Evolutionary conservation across 2,797 vertebrate species (phyloP).

Genomic region (Acipenser ruthenus): DNA sequence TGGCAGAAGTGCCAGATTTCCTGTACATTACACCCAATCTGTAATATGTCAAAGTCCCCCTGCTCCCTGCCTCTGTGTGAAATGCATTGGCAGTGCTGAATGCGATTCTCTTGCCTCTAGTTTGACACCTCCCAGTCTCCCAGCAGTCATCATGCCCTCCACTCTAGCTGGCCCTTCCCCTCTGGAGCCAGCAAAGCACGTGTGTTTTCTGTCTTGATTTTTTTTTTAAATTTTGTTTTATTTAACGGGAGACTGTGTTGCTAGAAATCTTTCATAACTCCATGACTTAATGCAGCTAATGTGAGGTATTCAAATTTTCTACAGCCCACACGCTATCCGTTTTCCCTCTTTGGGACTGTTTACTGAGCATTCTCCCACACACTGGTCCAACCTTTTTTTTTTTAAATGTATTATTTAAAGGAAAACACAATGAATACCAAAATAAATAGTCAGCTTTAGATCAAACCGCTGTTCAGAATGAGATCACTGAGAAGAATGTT

Average conservation of each 20-base stretch:
- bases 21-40: conserved; percentile 62
- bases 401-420: conserved; percentile 67
- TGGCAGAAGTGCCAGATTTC: conserved; percentile 66
- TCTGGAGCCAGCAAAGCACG: neutral
- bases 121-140: neutral
- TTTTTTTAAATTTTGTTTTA: too few species aligned
- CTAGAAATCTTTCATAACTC: conserved; percentile 26
- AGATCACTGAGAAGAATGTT: conserved; percentile 48
- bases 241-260: too few species aligned
- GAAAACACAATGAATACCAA: conserved; percentile 53
- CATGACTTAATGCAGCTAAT: conserved; percentile 17
- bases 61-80: conserved; percentile 31
- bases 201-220: too few species aligned
- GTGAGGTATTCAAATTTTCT: conserved; percentile 32
- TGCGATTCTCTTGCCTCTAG: neutral
- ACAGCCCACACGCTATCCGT: conserved; percentile 54
- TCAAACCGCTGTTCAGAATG: conserved; percentile 44
- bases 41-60: conserved; percentile 57
- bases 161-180: neutral
- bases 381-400: conserved; percentile 65
- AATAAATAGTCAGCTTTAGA: conserved; percentile 58
- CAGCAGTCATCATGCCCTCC: neutral
- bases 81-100: neutral
- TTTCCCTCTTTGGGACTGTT: conserved; percentile 56
- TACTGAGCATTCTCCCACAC: conserved; percentile 78